These are phyloP conservation scores for Neotragus pygmaeus DNA, from an alignment of 2,113 vertebrate genomes.

Conservation along the genomic window DNA sequence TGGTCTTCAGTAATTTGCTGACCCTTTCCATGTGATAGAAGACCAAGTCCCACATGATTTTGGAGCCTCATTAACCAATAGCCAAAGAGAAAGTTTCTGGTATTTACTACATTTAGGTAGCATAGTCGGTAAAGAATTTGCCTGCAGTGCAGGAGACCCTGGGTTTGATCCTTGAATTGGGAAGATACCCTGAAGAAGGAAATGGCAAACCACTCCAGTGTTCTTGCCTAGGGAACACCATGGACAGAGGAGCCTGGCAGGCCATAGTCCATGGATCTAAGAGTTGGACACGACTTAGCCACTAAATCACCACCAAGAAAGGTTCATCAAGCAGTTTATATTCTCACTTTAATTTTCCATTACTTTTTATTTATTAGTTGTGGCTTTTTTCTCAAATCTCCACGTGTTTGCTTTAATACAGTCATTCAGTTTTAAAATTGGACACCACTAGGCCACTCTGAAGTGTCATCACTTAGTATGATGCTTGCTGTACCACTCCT, in stretches of 20 bases:
- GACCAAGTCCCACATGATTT: neutral
- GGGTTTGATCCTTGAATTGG: neutral
- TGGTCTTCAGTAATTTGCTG: neutral
- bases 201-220: neutral
- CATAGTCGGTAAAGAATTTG: neutral
- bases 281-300: neutral
- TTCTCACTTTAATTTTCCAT: conserved; percentile 16
- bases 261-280: neutral
- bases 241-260: neutral
- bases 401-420: conserved; percentile 13
- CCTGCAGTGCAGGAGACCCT: neutral
- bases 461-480: neutral
- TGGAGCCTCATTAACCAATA: neutral
- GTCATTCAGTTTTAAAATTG: conserved; percentile 40
- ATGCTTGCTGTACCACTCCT: neutral
- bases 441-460: neutral
- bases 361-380: neutral
- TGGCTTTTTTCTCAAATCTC: conserved; percentile 6
- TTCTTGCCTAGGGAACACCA: neutral
- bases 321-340: neutral
- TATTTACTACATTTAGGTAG: neutral
- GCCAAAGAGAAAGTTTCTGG: neutral
- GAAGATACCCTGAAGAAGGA: neutral
- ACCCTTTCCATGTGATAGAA: neutral
- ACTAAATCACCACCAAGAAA: neutral